Percentiles rank a stretch among this genome's conserved stretches.
Evolutionary conservation across 1,140 invertebrate species (phyloP).

Genomic region (Akabosia matsudoensis): DNA sequence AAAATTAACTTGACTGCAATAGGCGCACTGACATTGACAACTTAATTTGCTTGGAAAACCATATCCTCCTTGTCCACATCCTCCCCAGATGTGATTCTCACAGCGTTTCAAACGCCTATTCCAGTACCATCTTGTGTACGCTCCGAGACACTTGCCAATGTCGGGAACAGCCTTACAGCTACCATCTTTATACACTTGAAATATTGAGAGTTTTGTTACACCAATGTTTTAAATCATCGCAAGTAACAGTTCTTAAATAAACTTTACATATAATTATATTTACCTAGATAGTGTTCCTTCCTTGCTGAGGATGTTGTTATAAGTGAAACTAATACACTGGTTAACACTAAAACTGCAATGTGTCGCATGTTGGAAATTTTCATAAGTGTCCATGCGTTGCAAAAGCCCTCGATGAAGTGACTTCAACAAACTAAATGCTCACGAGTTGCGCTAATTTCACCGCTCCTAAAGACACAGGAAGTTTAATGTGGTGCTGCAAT

Average conservation of each 20-base stretch:
- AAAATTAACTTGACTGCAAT: no score
- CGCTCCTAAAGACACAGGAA: no score
- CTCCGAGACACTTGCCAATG: background rate
- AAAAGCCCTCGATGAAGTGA: no score
- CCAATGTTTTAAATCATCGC: background rate
- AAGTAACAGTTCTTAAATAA: background rate
- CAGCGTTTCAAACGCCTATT: background rate
- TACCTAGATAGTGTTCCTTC: no score
- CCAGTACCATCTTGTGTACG: background rate
- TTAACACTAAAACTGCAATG: no score
- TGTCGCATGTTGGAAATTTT: no score
- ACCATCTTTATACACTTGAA: background rate
- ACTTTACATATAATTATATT: background rate
- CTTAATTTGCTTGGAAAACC: background rate
- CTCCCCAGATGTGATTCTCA: slow-evolving; percentile 12
- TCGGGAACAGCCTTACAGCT: background rate
- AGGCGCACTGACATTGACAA: background rate
- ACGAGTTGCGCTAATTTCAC: no score
- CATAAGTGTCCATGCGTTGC: no score
- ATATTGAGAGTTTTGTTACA: background rate
- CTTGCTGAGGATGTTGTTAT: no score
- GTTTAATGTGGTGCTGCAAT: no score
- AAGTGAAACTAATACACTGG: no score
- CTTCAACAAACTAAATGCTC: no score
- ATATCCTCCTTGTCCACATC: background rate